A percentile compares a stretch with the other conserved stretches of the same genome.
These are phyloP conservation scores for Carduelis carduelis DNA, from an alignment of 2,797 vertebrate species.

Conservation along the genomic window DNA sequence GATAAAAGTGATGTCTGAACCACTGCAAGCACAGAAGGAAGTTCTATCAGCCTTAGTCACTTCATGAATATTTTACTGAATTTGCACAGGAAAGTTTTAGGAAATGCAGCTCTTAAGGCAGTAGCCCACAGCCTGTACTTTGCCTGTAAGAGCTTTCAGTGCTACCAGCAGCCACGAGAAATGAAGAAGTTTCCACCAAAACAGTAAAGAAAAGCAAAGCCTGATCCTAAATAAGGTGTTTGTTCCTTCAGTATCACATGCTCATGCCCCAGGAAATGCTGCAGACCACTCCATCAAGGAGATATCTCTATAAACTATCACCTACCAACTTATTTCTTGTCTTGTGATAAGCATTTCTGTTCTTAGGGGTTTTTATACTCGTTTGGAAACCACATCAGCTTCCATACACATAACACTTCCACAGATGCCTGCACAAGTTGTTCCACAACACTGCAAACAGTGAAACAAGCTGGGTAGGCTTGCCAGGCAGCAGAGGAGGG, in stretches of 20 bases:
- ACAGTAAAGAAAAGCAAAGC: not conserved
- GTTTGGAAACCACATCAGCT: not conserved
- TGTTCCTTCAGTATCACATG: not conserved
- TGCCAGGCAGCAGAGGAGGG: not conserved
- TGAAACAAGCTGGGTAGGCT: not conserved
- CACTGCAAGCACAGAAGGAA: not conserved
- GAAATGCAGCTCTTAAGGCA: not conserved
- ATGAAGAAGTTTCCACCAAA: not conserved
- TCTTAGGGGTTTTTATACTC: not conserved
- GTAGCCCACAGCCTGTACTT: not conserved
- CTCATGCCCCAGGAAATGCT: not conserved
- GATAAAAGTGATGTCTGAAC: not conserved
- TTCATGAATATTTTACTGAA: not conserved
- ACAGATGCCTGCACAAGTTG: not conserved
- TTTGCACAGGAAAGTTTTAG: not conserved
- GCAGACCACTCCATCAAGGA: not conserved
- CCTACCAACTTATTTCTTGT: fast-evolving
- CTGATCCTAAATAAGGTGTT: no score
- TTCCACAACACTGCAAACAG: not conserved
- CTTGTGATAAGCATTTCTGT: not conserved
- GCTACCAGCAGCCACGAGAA: not conserved
- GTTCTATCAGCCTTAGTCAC: not conserved
- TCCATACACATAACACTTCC: not conserved
- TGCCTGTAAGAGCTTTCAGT: not conserved
- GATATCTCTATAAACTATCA: not conserved